Conservation (phyloP, 37 sponge, comb jelly and placozoan species). For the Bolinopsis microptera region DNA sequence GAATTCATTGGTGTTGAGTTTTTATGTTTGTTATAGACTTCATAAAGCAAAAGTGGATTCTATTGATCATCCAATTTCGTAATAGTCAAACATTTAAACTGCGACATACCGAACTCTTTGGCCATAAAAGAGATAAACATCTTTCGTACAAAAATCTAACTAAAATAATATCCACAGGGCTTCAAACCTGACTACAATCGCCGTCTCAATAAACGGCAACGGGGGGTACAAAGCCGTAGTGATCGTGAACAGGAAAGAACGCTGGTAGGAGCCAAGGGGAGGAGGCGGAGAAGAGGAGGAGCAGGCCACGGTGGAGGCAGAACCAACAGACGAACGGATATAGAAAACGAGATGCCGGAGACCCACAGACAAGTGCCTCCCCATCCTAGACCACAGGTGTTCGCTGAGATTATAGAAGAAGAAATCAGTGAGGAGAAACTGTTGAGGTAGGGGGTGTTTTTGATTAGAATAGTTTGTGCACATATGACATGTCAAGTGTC, state of each 20-base stretch:
- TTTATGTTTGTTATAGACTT: background rate
- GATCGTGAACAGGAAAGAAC: background rate
- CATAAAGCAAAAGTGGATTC: background rate
- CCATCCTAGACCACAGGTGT: background rate
- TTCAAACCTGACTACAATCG: background rate
- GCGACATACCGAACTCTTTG: too few species aligned
- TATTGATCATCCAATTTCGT: background rate
- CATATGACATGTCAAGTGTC: background rate
- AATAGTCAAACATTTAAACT: too few species aligned
- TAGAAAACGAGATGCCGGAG: background rate
- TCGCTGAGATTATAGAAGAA: constrained; percentile 55
- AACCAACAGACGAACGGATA: background rate
- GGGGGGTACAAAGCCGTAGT: background rate
- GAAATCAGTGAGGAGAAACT: constrained; percentile 20
- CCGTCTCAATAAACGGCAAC: constrained; percentile 17
- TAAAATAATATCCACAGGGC: background rate
- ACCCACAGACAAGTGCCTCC: background rate
- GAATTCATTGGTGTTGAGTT: too few species aligned
- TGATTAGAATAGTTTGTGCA: background rate
- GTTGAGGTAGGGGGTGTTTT: background rate
- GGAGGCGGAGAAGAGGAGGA: background rate
- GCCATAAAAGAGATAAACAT: too few species aligned
- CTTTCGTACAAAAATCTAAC: background rate
- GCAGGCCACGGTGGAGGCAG: background rate
- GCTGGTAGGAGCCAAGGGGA: background rate